Conservation (phyloP, 2,888 invertebrate species). For the Scrobipalpa costella region DNA sequence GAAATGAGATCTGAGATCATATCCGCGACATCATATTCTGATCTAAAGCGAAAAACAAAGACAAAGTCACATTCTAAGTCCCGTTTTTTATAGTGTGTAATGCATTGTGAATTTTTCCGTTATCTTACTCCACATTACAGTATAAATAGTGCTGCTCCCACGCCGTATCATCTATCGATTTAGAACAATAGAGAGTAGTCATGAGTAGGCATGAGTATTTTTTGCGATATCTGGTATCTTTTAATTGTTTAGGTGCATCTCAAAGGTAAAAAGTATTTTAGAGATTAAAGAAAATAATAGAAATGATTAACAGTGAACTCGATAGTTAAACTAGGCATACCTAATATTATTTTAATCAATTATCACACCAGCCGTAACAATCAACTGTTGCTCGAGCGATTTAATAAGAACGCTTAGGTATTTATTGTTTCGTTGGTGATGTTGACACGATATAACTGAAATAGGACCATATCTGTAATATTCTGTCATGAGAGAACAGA, state of each 20-base stretch:
- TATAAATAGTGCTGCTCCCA: neutral
- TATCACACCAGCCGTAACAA: too few relatives aligned
- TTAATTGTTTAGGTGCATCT: neutral
- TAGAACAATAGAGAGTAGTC: neutral
- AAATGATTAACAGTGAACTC: too few relatives aligned
- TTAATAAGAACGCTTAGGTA: too few relatives aligned
- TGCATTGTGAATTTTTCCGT: constrained; percentile 17
- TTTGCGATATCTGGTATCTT: neutral
- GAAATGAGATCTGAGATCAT: neutral
- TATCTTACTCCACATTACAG: constrained; percentile 9
- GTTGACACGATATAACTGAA: too few relatives aligned
- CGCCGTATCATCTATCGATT: constrained; percentile 2
- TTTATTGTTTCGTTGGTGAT: too few relatives aligned
- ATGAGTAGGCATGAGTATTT: neutral
- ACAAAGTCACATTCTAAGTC: neutral
- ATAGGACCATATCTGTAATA: too few relatives aligned
- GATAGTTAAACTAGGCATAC: too few relatives aligned
- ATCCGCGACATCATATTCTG: neutral
- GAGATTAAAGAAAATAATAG: neutral
- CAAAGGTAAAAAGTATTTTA: neutral
- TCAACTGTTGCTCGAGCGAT: too few relatives aligned
- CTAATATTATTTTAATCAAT: too few relatives aligned
- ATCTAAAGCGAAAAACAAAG: neutral
- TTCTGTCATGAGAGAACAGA: too few relatives aligned
- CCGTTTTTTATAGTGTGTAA: neutral